Evolutionary conservation across 2,797 vertebrate genomes (phyloP), one percentile per base, ranked within the genome.

Genomic region (Microctenopoma stevenorrisi): DNA sequence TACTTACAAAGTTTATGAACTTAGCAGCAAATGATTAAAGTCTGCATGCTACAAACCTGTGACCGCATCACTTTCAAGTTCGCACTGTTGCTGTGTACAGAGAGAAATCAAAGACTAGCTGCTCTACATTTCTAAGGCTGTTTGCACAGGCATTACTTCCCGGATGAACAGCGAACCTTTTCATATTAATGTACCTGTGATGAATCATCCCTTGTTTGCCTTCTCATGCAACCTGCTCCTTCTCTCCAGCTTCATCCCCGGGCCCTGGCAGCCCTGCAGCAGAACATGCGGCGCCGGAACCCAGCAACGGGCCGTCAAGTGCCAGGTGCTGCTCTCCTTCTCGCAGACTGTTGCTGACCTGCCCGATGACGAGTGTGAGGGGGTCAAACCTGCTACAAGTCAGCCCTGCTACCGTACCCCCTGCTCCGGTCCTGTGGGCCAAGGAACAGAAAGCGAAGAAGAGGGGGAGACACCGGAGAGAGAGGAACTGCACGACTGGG

Each of bases 311-410:
- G 74, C 80, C 2, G 94, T 98, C 87, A 95, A 93, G 68, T 99
- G 98, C 86, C 98, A 97, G 81, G 96, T 99, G 74, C 84, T 98
- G 72, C 95, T 99, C 64, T 94, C 96, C 71, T 99, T 99, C 93
- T 96, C 98, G 40, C 97, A 98, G 83, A 94, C 96, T 0, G 95
- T 99, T 65, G 96, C 95, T 11, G 97, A 98, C 78, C 89, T 99
- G 76, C 97, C 97, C 0, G 91, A 95, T 0, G 96, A 98, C 1
- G 97, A 98, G 69, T 99, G 98, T 44, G 95, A 96, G 48, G 97
- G 96, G 16, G 87, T 93, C 78, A 96, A 94, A 78, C 97, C 96
- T 0, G 86, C 86, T 0, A 83, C 88, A 2, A 93, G 94, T 74
- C 95, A 95, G 78, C 86, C 93, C 52, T 99, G 97, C 82, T 97